These are phyloP conservation scores for Tipula vernalis DNA, from an alignment of 2,888 invertebrate genomes.

Conservation along the genomic window DNA sequence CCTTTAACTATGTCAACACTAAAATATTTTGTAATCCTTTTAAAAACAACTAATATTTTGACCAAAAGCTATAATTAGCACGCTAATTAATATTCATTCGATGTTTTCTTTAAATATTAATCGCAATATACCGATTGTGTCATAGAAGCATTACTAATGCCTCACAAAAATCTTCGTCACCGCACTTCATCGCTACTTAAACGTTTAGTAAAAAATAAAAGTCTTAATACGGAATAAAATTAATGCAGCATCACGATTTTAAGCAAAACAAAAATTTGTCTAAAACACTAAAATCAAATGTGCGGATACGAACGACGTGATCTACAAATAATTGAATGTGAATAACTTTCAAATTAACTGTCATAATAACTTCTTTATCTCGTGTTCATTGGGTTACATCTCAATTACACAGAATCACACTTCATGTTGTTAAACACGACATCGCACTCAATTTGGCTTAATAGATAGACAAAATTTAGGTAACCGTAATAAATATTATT, in stretches of 20 bases:
- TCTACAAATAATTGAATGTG: too few species aligned
- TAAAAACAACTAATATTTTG: too few species aligned
- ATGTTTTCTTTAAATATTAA: background rate
- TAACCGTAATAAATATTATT: background rate
- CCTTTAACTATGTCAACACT: too few species aligned
- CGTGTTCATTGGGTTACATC: background rate
- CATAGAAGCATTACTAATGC: background rate
- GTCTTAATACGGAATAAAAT: too few species aligned
- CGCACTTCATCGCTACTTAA: background rate
- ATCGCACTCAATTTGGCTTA: background rate
- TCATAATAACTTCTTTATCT: background rate
- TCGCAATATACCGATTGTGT: background rate
- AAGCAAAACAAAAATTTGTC: too few species aligned
- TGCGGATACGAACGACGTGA: too few species aligned
- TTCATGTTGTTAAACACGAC: background rate
- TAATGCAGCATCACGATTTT: too few species aligned
- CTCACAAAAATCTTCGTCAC: background rate
- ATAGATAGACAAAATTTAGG: background rate
- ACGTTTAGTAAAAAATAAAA: too few species aligned
- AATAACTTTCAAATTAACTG: background rate
- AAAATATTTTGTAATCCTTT: background rate
- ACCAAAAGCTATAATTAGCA: background rate
- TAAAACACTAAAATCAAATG: too few species aligned
- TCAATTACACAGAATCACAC: background rate
- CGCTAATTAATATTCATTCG: background rate